phyloP scores from a whole-genome alignment of 2,797 vertebrate species.

The Neosilurus hyrtlii region DNA sequence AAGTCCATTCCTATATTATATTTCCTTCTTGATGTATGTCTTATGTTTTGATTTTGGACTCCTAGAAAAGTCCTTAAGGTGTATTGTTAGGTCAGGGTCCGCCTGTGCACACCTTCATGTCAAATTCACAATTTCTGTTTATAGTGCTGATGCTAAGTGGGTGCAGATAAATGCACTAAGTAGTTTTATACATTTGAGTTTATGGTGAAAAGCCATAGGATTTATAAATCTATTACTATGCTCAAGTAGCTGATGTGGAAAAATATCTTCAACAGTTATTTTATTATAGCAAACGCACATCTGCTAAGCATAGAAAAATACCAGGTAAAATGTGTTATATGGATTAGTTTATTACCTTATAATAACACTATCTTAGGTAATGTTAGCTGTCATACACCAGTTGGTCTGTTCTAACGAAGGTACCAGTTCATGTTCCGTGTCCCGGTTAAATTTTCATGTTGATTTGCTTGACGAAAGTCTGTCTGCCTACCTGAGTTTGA shows the following conservation, averaged over 20 bases:
- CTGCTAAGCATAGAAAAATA: not conserved
- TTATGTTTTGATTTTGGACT: constrained; percentile 54
- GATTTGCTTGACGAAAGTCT: too few species aligned
- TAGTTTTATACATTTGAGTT: constrained; percentile 40
- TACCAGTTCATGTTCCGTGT: too few species aligned
- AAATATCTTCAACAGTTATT: constrained; percentile 27
- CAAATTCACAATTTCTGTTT: constrained; percentile 14
- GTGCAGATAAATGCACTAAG: constrained; percentile 33
- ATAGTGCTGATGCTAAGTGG: not conserved
- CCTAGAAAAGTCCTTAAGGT: constrained; percentile 52
- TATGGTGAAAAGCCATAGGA: not conserved
- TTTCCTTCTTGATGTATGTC: constrained; percentile 52
- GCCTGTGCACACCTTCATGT: constrained; percentile 13
- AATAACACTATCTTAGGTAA: constrained; percentile 27
- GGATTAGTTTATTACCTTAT: constrained; percentile 41
- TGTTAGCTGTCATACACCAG: not conserved
- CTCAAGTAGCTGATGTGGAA: constrained; percentile 1
- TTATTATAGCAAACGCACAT: not conserved
- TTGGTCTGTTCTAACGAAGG: not conserved
- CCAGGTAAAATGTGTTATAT: not conserved
- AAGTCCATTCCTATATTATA: constrained; percentile 48
- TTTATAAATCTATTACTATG: not conserved
- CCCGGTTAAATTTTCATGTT: too few species aligned
- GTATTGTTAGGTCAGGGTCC: constrained; percentile 41
- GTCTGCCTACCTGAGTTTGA: too few species aligned